phyloP scores from a whole-genome alignment of 2,888 invertebrate species.

The Hydraecia micacea region DNA sequence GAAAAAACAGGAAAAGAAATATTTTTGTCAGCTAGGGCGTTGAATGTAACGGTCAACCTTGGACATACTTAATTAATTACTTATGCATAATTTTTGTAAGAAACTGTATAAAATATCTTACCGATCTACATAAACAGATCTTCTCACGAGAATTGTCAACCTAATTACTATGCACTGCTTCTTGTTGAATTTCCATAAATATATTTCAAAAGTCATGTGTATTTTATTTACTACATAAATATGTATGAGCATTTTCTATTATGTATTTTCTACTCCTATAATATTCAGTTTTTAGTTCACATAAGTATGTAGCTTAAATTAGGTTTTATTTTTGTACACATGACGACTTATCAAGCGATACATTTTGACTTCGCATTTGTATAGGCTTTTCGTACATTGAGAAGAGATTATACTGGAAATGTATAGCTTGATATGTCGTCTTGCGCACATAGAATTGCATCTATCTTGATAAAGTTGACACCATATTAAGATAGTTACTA shows the following conservation, averaged over 20 bases:
- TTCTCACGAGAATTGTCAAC: conserved; percentile 64
- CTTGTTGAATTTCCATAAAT: conserved; percentile 55
- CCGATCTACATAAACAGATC: conserved; percentile 11
- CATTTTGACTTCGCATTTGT: background rate
- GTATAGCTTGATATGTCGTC: background rate
- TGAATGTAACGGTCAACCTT: conserved; percentile 56
- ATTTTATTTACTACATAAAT: conserved; percentile 38
- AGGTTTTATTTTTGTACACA: background rate
- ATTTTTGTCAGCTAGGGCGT: conserved; percentile 25
- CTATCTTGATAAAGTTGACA: background rate
- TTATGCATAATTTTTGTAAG: conserved; percentile 33
- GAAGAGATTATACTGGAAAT: background rate
- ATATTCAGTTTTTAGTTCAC: background rate
- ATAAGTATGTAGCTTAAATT: too few relatives aligned
- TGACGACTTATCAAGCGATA: background rate
- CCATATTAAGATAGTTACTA: background rate
- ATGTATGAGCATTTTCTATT: conserved; percentile 34
- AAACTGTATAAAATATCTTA: conserved; percentile 49
- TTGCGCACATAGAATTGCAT: background rate
- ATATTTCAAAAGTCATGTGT: conserved; percentile 35
- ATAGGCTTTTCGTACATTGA: background rate
- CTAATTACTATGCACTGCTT: conserved; percentile 65
- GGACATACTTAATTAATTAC: conserved; percentile 28
- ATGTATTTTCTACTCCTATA: conserved; percentile 8
- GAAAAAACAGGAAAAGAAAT: background rate